Evolutionary conservation across 2,888 invertebrate species (phyloP).

Genomic region (Ochropleura plecta): DNA sequence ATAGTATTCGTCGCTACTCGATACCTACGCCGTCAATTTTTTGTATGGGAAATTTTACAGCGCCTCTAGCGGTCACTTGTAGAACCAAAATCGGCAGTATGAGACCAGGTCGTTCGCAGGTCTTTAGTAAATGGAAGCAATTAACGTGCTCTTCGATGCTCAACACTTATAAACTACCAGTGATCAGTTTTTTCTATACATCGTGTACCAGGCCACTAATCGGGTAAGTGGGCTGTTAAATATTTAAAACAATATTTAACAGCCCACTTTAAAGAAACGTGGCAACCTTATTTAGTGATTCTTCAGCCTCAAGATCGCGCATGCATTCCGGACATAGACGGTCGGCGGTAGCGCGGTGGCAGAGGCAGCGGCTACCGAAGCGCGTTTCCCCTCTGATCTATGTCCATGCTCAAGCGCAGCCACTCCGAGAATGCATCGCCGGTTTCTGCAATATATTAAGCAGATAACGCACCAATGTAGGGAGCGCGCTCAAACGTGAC

Average conservation of each 20-base stretch:
- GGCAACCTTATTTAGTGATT: slow-evolving; percentile 38
- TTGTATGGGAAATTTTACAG: no score
- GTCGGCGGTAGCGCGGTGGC: neutral
- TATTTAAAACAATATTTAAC: neutral
- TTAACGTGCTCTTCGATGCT: neutral
- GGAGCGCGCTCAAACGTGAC: slow-evolving; percentile 58
- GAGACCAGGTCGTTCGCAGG: neutral
- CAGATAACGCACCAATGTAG: slow-evolving; percentile 61
- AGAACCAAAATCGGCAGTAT: no score
- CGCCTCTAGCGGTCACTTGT: no score
- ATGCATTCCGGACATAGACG: slow-evolving; percentile 32
- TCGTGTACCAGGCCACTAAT: no score
- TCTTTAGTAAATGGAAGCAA: neutral
- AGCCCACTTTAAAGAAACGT: neutral
- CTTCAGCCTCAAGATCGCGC: slow-evolving; percentile 25
- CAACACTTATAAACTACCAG: neutral
- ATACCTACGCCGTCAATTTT: no score
- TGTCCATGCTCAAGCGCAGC: slow-evolving; percentile 64
- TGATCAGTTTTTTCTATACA: neutral
- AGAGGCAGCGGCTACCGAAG: slow-evolving; percentile 4
- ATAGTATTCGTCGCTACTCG: no score
- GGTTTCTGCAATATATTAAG: slow-evolving; percentile 62
- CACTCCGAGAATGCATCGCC: slow-evolving; percentile 63
- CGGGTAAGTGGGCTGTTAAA: no score
- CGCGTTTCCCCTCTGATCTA: slow-evolving; percentile 69